Conservation (phyloP, 2,888 invertebrate species). For the Platypus cylindrus region DNA sequence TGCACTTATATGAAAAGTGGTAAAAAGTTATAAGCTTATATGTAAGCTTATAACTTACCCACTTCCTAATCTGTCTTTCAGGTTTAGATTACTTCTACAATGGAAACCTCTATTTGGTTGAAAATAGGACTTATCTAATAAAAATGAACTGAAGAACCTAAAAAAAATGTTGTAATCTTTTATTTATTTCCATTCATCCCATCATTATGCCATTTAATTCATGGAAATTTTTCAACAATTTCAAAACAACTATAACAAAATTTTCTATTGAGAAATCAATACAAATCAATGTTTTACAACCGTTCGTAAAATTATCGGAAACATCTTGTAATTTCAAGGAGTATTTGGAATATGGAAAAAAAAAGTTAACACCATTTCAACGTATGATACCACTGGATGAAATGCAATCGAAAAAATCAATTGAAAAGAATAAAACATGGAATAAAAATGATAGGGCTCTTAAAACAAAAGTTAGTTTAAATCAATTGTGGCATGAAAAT, state of each 20-base stretch:
- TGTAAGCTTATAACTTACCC: too few species aligned
- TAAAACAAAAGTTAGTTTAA: constrained; percentile 6
- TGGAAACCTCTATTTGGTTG: too few species aligned
- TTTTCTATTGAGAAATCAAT: constrained; percentile 6
- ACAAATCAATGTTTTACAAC: constrained; percentile 7
- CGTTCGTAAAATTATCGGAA: constrained; percentile 6
- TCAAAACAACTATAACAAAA: constrained; percentile 8
- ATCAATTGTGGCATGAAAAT: too few species aligned
- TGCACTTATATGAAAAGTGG: too few species aligned
- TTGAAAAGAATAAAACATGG: constrained; percentile 4
- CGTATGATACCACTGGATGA: constrained; percentile 6
- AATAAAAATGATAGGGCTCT: constrained; percentile 5
- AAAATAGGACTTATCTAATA: too few species aligned
- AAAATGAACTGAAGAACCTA: too few species aligned
- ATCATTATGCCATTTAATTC: constrained; percentile 9
- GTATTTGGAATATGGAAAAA: constrained; percentile 7
- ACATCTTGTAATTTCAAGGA: constrained; percentile 6
- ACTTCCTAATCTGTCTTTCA: too few species aligned
- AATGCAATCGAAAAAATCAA: not conserved
- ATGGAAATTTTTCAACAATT: constrained; percentile 9
- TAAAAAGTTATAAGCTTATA: too few species aligned
- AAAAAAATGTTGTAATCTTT: too few species aligned
- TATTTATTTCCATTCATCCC: too few species aligned
- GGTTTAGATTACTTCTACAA: too few species aligned
- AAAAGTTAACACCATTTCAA: constrained; percentile 5